Conservation (phyloP, 2,888 invertebrate genomes). For the Tachina fera region DNA sequence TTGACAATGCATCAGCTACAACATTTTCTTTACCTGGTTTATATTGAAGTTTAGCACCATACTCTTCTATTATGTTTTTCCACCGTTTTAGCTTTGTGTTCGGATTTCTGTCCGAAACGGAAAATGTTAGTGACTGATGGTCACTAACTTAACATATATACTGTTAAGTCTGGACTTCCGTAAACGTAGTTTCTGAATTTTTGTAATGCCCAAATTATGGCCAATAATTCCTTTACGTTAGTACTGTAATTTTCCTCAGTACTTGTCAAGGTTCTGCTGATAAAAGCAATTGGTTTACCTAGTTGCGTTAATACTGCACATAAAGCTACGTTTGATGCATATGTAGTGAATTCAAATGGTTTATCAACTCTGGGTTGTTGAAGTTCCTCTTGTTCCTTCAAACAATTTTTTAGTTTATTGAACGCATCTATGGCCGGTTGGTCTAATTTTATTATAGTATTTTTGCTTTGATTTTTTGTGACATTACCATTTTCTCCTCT, state of each 20-base stretch:
- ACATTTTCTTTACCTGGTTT: not conserved
- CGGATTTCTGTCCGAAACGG: no score
- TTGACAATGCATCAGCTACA: not conserved
- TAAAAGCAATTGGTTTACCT: not conserved
- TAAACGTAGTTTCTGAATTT: constrained; percentile 3
- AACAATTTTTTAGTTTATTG: constrained; percentile 1
- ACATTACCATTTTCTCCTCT: not conserved
- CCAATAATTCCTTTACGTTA: not conserved
- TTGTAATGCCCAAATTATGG: not conserved
- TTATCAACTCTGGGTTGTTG: not conserved
- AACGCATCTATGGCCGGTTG: not conserved
- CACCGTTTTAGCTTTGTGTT: not conserved
- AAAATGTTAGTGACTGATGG: no score
- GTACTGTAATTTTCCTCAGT: not conserved
- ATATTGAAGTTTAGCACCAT: not conserved
- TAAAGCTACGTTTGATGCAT: not conserved
- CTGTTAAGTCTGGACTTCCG: not conserved
- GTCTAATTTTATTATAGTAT: no score
- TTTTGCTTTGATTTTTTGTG: not conserved
- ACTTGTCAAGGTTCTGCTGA: not conserved
- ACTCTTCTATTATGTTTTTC: not conserved
- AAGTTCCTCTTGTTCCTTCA: constrained; percentile 1
- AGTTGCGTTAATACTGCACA: not conserved
- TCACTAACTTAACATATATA: not conserved
- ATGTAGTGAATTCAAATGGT: not conserved